These are phyloP conservation scores for Epinephelus fuscoguttatus DNA, from an alignment of 2,113 vertebrate genomes.

Conservation along the genomic window DNA sequence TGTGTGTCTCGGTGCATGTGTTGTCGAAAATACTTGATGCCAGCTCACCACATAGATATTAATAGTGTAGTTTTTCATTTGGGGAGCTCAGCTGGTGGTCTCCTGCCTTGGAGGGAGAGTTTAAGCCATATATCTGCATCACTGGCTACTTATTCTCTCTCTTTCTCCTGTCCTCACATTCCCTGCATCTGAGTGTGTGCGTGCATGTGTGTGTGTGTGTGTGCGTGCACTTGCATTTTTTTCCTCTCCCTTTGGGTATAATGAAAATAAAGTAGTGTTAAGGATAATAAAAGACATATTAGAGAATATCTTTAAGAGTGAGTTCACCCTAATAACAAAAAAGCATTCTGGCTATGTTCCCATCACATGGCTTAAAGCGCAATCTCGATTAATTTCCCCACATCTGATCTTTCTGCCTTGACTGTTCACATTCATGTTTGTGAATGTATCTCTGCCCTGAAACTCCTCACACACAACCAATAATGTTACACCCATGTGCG, in stretches of 20 bases:
- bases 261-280: slow-evolving; percentile 28
- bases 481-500: too few species aligned
- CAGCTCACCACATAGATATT: slow-evolving; percentile 67
- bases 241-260: slow-evolving; percentile 19
- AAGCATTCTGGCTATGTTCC: not conserved
- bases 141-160: slow-evolving; percentile 46
- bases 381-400: too few species aligned
- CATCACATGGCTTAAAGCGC: too few species aligned
- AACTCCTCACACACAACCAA: too few species aligned
- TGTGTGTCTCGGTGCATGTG: not conserved
- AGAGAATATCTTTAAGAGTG: slow-evolving; percentile 33
- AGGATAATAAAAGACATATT: slow-evolving; percentile 32
- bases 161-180: slow-evolving; percentile 37
- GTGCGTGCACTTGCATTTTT: not conserved
- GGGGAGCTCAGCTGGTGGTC: slow-evolving; percentile 73
- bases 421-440: too few species aligned
- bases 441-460: too few species aligned
- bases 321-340: slow-evolving; percentile 20
- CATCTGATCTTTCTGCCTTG: too few species aligned
- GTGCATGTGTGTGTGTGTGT: not conserved
- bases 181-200: not conserved
- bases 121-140: slow-evolving; percentile 66
- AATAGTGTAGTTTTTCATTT: slow-evolving; percentile 67
- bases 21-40: slow-evolving; percentile 38
- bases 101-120: slow-evolving; percentile 65